A percentile compares a stretch with the other conserved stretches of the same genome.
Conservation (phyloP, 2,797 vertebrate genomes). For the Tolypeutes matacus region DNA sequence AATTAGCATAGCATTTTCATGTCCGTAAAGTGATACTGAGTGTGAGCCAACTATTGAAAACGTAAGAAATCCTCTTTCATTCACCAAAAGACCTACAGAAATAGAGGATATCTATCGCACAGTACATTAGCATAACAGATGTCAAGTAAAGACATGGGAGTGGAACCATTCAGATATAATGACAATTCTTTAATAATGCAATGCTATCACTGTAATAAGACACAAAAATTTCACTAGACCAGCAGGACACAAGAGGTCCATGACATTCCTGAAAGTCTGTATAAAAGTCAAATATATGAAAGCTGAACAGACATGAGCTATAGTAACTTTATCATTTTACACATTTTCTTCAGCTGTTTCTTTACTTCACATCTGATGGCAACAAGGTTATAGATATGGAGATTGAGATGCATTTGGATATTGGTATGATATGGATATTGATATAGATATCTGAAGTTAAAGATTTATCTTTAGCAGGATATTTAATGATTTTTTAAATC, state of each 20-base stretch:
- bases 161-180: not conserved
- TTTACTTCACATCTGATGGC: not conserved
- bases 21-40: not conserved
- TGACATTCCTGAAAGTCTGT: not conserved
- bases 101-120: not conserved
- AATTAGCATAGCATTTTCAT: not conserved
- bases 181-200: slow-evolving; percentile 1
- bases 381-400: not conserved
- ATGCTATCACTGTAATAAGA: not conserved
- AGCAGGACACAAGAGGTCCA: not conserved
- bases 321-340: not conserved
- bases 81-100: not conserved
- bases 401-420: too few species aligned
- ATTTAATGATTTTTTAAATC: not conserved
- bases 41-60: not conserved
- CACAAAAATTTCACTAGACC: too few species aligned
- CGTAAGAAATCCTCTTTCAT: not conserved
- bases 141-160: not conserved
- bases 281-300: fast-evolving
- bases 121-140: not conserved
- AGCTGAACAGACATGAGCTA: not conserved
- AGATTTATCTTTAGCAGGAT: not conserved
- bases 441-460: not conserved
- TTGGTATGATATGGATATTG: not conserved
- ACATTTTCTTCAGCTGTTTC: not conserved